phyloP scores from a whole-genome alignment of 1,140 invertebrate genomes.

The Pararge aegeria region DNA sequence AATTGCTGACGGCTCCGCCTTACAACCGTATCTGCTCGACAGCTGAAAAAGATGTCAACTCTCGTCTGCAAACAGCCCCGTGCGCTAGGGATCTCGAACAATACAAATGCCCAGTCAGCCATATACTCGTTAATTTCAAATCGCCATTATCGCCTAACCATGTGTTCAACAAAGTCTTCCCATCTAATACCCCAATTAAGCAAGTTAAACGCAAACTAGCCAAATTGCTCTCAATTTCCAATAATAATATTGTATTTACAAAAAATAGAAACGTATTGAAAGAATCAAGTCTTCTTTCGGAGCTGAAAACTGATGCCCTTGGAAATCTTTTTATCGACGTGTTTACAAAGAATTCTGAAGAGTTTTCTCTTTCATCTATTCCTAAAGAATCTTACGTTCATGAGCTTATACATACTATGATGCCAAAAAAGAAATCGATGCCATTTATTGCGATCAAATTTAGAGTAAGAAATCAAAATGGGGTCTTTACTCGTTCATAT shows the following conservation, averaged over 20 bases:
- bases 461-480: constrained; percentile 64
- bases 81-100: constrained; percentile 53
- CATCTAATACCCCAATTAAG: constrained; percentile 62
- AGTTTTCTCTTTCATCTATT: constrained; percentile 60
- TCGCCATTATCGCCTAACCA: constrained; percentile 60
- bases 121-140: constrained; percentile 62
- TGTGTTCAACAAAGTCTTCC: constrained; percentile 69
- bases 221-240: constrained; percentile 62
- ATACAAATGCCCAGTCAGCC: constrained; percentile 62
- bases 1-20: constrained; percentile 65
- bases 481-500: constrained; percentile 71
- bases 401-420: constrained; percentile 58
- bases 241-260: constrained; percentile 60
- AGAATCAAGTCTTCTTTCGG: constrained; percentile 58
- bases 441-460: constrained; percentile 75
- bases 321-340: constrained; percentile 64
- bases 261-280: constrained; percentile 69
- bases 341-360: constrained; percentile 60
- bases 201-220: constrained; percentile 68
- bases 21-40: constrained; percentile 40
- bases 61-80: constrained; percentile 57
- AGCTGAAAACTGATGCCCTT: constrained; percentile 54
- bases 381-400: constrained; percentile 63
- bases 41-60: constrained; percentile 43
- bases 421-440: constrained; percentile 62